Conservation (phyloP, 2,113 vertebrate species). For the Garra rufa region DNA sequence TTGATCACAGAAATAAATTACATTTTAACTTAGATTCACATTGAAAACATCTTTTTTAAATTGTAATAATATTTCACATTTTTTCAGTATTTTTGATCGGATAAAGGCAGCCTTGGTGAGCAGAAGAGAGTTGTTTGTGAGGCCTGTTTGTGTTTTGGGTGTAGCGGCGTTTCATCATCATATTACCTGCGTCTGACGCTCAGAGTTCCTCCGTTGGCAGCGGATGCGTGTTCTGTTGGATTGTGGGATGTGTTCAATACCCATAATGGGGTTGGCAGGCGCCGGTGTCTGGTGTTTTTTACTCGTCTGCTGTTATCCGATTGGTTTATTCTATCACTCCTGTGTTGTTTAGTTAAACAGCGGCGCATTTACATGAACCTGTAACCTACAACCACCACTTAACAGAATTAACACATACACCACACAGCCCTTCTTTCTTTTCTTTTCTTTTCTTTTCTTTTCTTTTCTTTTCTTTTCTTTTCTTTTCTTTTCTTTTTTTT, state of each 20-base stretch:
- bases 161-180: constrained; percentile 72
- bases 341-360: constrained; percentile 78
- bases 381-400: constrained; percentile 70
- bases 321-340: constrained; percentile 80
- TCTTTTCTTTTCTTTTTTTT: no score
- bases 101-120: no score
- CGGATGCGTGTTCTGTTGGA: constrained; percentile 61
- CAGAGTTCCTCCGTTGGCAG: constrained; percentile 50
- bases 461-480: no score
- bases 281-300: constrained; percentile 62
- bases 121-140: no score
- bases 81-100: no score
- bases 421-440: constrained; percentile 65
- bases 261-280: constrained; percentile 79
- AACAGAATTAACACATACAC: constrained; percentile 81
- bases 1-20: no score
- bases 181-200: constrained; percentile 64
- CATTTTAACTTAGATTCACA: no score
- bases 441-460: no score
- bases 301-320: constrained; percentile 73
- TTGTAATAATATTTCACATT: no score
- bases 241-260: constrained; percentile 75
- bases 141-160: no score
- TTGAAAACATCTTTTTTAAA: no score
- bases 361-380: constrained; percentile 78